Percentiles rank a stretch among this genome's conserved stretches.
Conservation (phyloP, 2,113 vertebrate genomes). For the Siniperca chuatsi region DNA sequence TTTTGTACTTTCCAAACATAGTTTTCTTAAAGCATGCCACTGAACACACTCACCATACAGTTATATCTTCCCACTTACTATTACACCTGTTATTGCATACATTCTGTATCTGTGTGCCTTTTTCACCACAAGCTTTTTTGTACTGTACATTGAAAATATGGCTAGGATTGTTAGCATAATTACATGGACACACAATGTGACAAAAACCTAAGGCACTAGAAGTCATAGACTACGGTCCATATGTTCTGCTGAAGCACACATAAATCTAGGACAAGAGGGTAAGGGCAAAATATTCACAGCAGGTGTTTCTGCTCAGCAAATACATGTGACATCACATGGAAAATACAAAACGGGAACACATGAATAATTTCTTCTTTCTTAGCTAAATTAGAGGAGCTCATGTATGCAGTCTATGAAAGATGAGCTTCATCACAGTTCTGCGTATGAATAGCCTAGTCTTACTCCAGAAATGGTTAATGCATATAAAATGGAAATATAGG, state of each 20-base stretch:
- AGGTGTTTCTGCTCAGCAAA: slow-evolving; percentile 56
- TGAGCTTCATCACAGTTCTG: slow-evolving; percentile 31
- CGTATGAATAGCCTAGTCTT: neutral
- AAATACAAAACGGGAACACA: slow-evolving; percentile 57
- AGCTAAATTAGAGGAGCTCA: slow-evolving; percentile 38
- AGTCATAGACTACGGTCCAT: slow-evolving; percentile 55
- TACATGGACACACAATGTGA: slow-evolving; percentile 70
- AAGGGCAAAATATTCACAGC: slow-evolving; percentile 54
- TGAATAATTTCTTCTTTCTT: slow-evolving; percentile 16
- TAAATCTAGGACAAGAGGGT: slow-evolving; percentile 41
- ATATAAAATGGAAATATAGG: slow-evolving; percentile 61
- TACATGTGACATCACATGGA: slow-evolving; percentile 42
- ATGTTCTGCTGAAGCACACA: slow-evolving; percentile 65
- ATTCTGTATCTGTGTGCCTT: slow-evolving; percentile 30
- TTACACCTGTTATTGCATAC: slow-evolving; percentile 37
- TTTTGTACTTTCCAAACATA: slow-evolving; percentile 36
- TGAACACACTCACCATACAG: slow-evolving; percentile 29
- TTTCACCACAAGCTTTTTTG: slow-evolving; percentile 38
- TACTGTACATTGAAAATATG: slow-evolving; percentile 72
- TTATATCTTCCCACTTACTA: slow-evolving; percentile 22
- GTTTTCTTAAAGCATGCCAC: slow-evolving; percentile 23
- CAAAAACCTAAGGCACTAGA: slow-evolving; percentile 83
- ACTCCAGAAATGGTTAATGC: slow-evolving; percentile 39
- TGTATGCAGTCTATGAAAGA: slow-evolving; percentile 20
- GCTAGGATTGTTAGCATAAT: slow-evolving; percentile 77